A percentile compares a stretch with the other conserved stretches of the same genome.
Conservation (phyloP, 2,113 vertebrate genomes). For the Callocephalon fimbriatum region DNA sequence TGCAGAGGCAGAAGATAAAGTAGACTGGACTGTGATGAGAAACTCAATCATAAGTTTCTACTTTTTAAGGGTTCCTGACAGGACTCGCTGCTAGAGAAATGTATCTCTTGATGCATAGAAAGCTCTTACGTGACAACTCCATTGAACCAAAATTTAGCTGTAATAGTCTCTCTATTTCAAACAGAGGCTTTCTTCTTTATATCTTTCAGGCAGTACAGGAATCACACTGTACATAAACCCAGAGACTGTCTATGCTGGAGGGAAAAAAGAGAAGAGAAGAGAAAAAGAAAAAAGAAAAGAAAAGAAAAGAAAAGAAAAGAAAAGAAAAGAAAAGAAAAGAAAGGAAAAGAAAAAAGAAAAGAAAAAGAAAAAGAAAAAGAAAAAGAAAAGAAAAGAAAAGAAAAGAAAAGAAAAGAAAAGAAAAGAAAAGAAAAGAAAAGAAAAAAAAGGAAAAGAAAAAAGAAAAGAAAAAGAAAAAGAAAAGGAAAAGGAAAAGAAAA, state of each 20-base stretch:
- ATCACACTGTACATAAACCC: not conserved
- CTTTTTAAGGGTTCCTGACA: not conserved
- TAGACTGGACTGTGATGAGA: not conserved
- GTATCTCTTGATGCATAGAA: not conserved
- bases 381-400: too few relatives aligned
- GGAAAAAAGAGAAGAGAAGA: not conserved
- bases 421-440: too few relatives aligned
- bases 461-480: too few relatives aligned
- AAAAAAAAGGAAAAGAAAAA: too few relatives aligned
- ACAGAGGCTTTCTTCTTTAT: not conserved
- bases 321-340: not conserved
- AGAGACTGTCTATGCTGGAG: not conserved
- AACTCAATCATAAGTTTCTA: not conserved
- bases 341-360: not conserved
- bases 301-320: not conserved
- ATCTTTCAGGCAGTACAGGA: not conserved
- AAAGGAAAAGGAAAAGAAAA: too few relatives aligned
- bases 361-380: too few relatives aligned
- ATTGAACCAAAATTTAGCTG: constrained; percentile 4
- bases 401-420: too few relatives aligned
- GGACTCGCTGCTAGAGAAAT: not conserved
- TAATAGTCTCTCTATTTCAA: not conserved
- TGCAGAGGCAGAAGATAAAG: not conserved
- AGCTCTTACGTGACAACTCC: not conserved
- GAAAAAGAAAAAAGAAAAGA: too few relatives aligned